Evolutionary conservation across 2,797 vertebrate genomes (phyloP).

Genomic region (Tadarida brasiliensis): DNA sequence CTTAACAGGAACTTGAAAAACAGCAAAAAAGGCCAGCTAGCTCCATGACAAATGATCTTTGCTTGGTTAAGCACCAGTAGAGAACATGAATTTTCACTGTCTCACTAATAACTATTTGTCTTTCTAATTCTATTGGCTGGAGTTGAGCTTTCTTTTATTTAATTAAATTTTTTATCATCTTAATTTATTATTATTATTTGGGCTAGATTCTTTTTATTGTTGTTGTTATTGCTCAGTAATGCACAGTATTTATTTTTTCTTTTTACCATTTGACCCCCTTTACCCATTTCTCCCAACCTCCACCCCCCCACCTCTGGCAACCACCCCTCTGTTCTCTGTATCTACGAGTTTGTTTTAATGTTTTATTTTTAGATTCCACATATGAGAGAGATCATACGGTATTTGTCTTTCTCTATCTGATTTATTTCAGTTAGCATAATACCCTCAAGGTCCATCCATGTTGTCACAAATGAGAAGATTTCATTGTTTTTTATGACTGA

Average conservation of each 20-base stretch:
- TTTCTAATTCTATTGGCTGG: constrained; percentile 36
- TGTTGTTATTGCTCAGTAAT: not conserved
- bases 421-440: not conserved
- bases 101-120: constrained; percentile 10
- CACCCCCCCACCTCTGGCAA: not conserved
- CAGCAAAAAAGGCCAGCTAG: not conserved
- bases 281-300: not conserved
- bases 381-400: not conserved
- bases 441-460: not conserved
- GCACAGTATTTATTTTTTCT: not conserved
- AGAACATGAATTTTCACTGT: constrained; percentile 28
- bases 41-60: constrained; percentile 47
- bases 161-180: not conserved
- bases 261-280: not conserved
- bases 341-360: not conserved
- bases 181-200: not conserved
- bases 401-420: not conserved
- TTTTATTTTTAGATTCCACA: not conserved
- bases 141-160: constrained; percentile 10
- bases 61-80: constrained; percentile 37
- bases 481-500: not conserved
- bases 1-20: constrained; percentile 2
- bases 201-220: not conserved
- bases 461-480: not conserved
- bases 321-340: not conserved